Base-by-base conservation (phyloP, 1,140 invertebrate genomes). In the Platyscapa corneri region DNA sequence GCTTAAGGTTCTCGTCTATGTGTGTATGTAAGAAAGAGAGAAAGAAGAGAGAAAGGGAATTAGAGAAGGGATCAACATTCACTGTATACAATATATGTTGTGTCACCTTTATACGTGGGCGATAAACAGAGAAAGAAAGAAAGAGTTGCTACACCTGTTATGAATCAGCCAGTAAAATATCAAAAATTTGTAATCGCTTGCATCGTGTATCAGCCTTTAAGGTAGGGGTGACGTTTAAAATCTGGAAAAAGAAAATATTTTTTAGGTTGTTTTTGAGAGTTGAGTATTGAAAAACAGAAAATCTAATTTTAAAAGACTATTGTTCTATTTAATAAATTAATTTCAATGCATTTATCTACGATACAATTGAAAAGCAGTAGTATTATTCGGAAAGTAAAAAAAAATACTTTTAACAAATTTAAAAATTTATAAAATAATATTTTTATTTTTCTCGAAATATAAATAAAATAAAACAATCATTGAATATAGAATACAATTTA, bases 91-190 rank as follows among this genome's bases (percentile, higher is more conserved):
- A 32, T 49, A 27, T 37, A 60, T 20, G 16, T 27, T 78, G 49
- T 49, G 32, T 37, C 49, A 78, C 49, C 76, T 78, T 78, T 39
- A 34, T 60, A 78, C 49, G 76, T 78, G 53, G 76, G 76, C 76
- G 76, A 78, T 23, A 23, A 27, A 37, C 10, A 6, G 34, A 64
- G 53, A 53, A 34, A 78, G 53, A 53, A 34, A 78, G 76, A 60
- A 37, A 30, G 10, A 30, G 12, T 64, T 60, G 76, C 49, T 78
- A 78, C 76, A 78, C 76, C 76, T 78, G 76, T 78, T 78, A 53
- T 6, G 20, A 64, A 78, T 78, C 53, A 32, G 53, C 76, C 76
- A 78, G 53, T 78, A 53, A 76, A 53, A 76, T 30, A 3, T 34
- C 46, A 46, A 53, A 39, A 74, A 42, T 74, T 42, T 23, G 37